Evolutionary conservation across 2,888 invertebrate species (phyloP).

Genomic region (Pecten maximus): DNA sequence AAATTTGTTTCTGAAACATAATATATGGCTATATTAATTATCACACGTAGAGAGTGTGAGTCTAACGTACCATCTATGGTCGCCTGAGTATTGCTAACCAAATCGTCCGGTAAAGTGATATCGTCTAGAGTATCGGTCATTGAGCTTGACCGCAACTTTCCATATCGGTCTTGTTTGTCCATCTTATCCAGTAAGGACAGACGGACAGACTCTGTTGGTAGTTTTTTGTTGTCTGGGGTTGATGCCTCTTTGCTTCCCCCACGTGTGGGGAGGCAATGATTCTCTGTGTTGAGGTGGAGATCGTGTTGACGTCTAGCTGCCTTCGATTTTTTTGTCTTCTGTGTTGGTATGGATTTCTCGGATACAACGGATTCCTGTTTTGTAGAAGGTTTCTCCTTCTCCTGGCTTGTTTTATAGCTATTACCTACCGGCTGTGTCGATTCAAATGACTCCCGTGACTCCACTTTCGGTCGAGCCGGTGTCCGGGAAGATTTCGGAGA

Average conservation of each 20-base stretch:
- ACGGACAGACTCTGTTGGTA: not conserved
- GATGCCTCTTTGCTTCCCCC: conserved; percentile 37
- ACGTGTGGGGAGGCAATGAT: not conserved
- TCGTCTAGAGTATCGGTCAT: conserved; percentile 47
- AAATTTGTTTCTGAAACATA: too few species aligned
- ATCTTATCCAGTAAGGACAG: not conserved
- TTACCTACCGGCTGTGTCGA: conserved; percentile 2
- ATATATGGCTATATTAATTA: too few species aligned
- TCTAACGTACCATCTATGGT: not conserved
- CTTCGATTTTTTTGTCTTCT: conserved; percentile 64
- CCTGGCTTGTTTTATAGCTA: conserved; percentile 48
- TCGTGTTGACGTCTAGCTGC: conserved; percentile 62
- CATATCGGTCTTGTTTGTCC: not conserved
- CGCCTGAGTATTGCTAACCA: conserved; percentile 31
- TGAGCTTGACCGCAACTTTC: not conserved
- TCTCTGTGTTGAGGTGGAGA: conserved; percentile 41
- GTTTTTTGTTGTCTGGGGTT: conserved; percentile 35
- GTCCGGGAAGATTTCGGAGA: conserved; percentile 53
- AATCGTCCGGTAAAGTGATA: conserved; percentile 42
- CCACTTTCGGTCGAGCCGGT: conserved; percentile 53
- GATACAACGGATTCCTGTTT: conserved; percentile 59
- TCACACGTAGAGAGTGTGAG: too few species aligned
- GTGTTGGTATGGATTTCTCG: conserved; percentile 69
- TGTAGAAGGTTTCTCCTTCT: conserved; percentile 52
- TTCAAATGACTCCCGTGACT: conserved; percentile 59